These are phyloP conservation scores for Phalacrocorax carbo DNA, from an alignment of 2,113 vertebrate genomes.

Conservation along the genomic window DNA sequence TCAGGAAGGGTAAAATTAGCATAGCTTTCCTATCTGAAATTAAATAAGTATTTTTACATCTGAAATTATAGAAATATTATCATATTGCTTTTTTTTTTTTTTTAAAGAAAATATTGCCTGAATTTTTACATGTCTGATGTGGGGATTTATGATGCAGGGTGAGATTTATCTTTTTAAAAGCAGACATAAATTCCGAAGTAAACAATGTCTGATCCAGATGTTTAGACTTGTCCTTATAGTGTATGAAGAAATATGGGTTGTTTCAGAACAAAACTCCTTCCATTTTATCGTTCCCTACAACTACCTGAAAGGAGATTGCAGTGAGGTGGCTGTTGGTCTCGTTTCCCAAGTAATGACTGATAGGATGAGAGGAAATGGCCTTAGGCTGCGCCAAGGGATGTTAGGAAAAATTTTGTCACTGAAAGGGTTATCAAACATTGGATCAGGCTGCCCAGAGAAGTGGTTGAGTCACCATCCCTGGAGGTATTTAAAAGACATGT, in stretches of 20 bases:
- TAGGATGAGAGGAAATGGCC: not conserved
- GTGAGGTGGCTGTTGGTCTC: rapidly evolving
- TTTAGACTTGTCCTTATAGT: not conserved
- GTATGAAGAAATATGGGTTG: not conserved
- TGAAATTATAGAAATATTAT: not conserved
- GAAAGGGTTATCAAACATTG: rapidly evolving
- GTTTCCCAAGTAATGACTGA: not conserved
- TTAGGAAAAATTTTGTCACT: not conserved
- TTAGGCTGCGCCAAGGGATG: not conserved
- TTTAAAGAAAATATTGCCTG: not conserved
- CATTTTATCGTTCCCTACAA: not conserved
- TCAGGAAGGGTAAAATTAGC: not conserved
- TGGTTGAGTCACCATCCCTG: not conserved
- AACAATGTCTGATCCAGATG: not conserved
- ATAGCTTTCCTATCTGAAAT: not conserved
- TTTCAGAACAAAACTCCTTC: not conserved
- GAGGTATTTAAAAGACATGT: not conserved
- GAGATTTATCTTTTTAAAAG: not conserved
- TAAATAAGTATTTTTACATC: not conserved
- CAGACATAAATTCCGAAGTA: not conserved
- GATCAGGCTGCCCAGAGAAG: not conserved
- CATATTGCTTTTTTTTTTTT: too few relatives aligned
- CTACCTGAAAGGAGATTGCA: not conserved
- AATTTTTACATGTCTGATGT: not conserved
- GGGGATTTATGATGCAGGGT: not conserved